phyloP scores from a whole-genome alignment of 2,797 vertebrate species.

The Pseudochromis fuscus region DNA sequence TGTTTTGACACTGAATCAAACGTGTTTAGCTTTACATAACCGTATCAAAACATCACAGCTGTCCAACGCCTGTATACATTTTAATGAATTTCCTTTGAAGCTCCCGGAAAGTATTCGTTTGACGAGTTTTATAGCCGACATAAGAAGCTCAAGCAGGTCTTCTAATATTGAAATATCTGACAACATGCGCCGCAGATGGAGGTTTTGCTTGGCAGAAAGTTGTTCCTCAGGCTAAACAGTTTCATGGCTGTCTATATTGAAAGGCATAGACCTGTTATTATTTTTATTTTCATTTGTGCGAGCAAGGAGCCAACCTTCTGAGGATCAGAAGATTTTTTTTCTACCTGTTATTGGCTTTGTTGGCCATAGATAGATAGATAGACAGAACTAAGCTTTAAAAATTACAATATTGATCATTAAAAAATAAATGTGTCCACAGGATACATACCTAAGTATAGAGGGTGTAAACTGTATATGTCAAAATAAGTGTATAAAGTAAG shows the following conservation, averaged over 20 bases:
- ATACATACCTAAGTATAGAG: no score
- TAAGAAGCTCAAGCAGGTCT: neutral
- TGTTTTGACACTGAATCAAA: neutral
- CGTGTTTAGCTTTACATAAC: neutral
- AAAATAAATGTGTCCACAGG: no score
- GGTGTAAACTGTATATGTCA: no score
- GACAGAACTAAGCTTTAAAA: no score
- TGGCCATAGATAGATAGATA: no score
- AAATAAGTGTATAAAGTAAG: no score
- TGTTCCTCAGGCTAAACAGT: neutral
- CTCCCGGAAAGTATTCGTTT: conserved; percentile 15
- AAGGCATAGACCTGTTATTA: neutral
- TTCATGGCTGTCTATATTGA: conserved; percentile 4
- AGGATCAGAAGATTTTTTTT: conserved; percentile 5
- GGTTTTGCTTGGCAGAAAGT: neutral
- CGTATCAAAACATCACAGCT: neutral
- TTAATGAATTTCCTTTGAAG: conserved; percentile 11
- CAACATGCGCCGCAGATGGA: no score
- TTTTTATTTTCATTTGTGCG: no score
- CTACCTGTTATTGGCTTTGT: neutral
- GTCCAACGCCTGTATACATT: neutral
- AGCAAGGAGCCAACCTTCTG: neutral
- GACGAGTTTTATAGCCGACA: conserved; percentile 13
- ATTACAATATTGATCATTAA: no score
- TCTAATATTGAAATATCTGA: conserved; percentile 4